These are phyloP conservation scores for Micoletzkya japonica DNA, from an alignment of 2,888 invertebrate genomes.

Conservation along the genomic window DNA sequence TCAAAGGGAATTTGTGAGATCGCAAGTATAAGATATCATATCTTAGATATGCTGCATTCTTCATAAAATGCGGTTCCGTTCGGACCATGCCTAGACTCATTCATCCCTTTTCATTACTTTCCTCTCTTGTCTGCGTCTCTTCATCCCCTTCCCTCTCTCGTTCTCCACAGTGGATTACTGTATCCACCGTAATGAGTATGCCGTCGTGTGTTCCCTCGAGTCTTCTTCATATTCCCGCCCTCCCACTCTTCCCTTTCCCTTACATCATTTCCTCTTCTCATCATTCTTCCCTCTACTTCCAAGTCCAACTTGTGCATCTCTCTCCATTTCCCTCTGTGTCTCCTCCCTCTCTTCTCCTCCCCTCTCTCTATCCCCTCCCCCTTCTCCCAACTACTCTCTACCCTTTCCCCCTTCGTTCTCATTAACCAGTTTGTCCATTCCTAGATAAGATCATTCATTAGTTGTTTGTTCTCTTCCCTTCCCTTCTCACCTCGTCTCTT, in stretches of 20 bases:
- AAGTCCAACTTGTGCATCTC: background rate
- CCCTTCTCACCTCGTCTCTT: background rate
- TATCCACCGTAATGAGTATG: background rate
- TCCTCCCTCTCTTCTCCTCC: background rate
- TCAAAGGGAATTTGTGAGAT: too few relatives aligned
- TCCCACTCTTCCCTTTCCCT: background rate
- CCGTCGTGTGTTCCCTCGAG: background rate
- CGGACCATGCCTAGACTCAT: too few relatives aligned
- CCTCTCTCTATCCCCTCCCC: background rate
- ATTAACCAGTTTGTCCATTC: background rate
- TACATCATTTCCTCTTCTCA: too few relatives aligned
- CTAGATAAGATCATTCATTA: background rate
- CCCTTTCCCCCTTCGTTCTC: background rate
- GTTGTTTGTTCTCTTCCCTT: background rate
- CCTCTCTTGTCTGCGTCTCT: background rate
- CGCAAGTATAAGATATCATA: too few relatives aligned
- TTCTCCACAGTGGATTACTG: background rate
- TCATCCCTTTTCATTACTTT: background rate
- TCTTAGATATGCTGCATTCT: too few relatives aligned
- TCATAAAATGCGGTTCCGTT: too few relatives aligned
- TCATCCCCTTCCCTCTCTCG: background rate
- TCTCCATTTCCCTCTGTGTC: background rate
- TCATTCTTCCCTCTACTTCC: background rate
- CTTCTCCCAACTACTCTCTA: background rate
- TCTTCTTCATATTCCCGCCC: background rate